Conservation (phyloP, 2,888 invertebrate genomes). For the Mycogona germanica region DNA sequence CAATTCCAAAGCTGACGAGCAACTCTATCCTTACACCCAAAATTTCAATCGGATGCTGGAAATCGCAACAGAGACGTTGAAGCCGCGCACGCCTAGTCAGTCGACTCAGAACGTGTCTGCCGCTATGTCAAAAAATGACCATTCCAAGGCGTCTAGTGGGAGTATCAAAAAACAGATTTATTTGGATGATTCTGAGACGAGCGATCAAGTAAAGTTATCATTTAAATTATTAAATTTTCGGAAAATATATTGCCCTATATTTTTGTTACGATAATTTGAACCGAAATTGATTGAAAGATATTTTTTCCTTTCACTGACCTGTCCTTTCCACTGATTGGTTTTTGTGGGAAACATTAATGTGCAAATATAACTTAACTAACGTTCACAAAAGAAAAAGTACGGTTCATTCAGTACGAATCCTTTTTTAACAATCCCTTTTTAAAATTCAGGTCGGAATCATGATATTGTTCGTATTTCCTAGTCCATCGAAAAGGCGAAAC, state of each 20-base stretch:
- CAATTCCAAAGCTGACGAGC: slow-evolving; percentile 32
- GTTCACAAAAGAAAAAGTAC: no score
- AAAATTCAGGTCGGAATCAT: background rate
- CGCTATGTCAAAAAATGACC: background rate
- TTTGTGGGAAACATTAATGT: no score
- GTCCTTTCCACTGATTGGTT: no score
- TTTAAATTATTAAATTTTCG: no score
- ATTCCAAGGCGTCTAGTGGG: no score
- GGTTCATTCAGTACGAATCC: no score
- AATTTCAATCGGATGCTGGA: slow-evolving; percentile 33
- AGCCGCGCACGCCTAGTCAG: background rate
- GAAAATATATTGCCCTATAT: no score
- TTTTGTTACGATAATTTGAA: no score
- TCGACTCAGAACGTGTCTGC: background rate
- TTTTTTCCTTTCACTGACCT: no score
- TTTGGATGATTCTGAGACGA: background rate
- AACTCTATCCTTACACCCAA: slow-evolving; percentile 34
- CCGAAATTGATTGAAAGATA: no score
- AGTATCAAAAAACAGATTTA: background rate
- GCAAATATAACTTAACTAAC: no score
- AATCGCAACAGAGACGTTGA: slow-evolving; percentile 7
- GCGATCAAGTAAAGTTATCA: background rate
- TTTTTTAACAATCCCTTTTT: no score
- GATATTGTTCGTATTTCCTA: slow-evolving; percentile 20
- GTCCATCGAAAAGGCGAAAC: slow-evolving; percentile 22